These are phyloP conservation scores for Pterois miles DNA, from an alignment of 2,797 vertebrate species.

Conservation along the genomic window DNA sequence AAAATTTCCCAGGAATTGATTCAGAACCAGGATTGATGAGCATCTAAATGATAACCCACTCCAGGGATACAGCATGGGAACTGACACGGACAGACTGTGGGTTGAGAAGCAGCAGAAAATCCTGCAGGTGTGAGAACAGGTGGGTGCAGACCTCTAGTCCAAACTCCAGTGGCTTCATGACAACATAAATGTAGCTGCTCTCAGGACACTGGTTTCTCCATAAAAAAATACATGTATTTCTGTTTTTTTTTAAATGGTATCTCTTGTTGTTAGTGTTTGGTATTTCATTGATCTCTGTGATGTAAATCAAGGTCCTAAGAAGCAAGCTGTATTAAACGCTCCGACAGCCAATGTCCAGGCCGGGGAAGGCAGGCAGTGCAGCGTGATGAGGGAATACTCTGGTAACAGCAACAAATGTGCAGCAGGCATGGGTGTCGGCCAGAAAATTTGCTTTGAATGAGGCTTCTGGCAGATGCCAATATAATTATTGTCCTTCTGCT, in stretches of 20 bases:
- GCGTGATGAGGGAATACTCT: conserved; percentile 31
- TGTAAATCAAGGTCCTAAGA: conserved; percentile 7
- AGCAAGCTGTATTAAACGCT: conserved; percentile 8
- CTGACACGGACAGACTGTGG: conserved; percentile 6
- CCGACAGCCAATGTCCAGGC: conserved; percentile 21
- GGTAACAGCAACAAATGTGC: conserved; percentile 34
- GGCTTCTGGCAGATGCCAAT: conserved; percentile 34
- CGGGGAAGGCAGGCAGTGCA: conserved; percentile 14
- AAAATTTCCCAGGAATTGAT: conserved; percentile 2
- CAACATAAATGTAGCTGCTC: background rate
- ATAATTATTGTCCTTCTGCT: conserved; percentile 27
- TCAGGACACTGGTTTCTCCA: background rate
- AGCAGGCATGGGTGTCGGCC: conserved; percentile 14
- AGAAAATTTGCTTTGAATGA: conserved; percentile 38
- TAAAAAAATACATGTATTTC: background rate
- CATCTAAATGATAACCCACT: conserved; percentile 3
- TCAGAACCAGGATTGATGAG: conserved; percentile 6
- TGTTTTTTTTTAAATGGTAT: background rate
- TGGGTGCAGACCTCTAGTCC: background rate
- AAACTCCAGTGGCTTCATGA: background rate
- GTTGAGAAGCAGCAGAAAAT: background rate
- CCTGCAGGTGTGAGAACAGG: conserved; percentile 22
- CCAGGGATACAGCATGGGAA: conserved; percentile 5
- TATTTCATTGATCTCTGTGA: background rate
- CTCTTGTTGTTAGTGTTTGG: background rate